phyloP scores from a whole-genome alignment of 2,797 vertebrate species.

The Hydrolagus colliei region DNA sequence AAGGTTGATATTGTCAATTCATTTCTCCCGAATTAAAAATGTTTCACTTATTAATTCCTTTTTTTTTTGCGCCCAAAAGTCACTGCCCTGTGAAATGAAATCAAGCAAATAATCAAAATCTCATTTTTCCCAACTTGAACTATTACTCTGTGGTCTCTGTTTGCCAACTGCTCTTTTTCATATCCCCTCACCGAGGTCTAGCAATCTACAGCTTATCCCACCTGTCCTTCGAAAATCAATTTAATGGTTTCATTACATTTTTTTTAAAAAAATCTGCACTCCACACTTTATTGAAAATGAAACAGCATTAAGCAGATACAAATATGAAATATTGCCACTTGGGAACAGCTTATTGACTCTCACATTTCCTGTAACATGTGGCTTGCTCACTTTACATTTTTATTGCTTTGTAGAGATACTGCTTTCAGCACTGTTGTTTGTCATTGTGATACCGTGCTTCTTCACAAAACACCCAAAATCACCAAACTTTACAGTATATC shows the following conservation, averaged over 20 bases:
- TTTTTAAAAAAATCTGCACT: neutral
- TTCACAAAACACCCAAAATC: too few relatives aligned
- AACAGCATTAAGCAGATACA: neutral
- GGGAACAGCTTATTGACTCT: too few relatives aligned
- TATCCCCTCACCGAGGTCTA: neutral
- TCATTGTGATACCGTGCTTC: too few relatives aligned
- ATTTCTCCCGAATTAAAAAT: neutral
- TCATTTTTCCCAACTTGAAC: neutral
- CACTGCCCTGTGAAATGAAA: constrained; percentile 13
- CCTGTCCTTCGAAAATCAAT: constrained; percentile 4
- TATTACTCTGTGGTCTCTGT: neutral
- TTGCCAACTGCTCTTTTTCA: neutral
- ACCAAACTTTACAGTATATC: too few relatives aligned
- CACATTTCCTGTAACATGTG: too few relatives aligned
- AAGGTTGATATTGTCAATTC: neutral
- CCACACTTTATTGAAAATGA: neutral
- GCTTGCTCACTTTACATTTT: too few relatives aligned
- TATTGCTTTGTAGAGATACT: too few relatives aligned
- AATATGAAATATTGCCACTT: too few relatives aligned
- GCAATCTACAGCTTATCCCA: neutral
- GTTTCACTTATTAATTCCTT: neutral
- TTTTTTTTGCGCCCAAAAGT: too few relatives aligned
- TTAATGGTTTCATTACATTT: neutral
- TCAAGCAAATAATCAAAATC: neutral
- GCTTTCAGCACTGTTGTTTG: too few relatives aligned